Evolutionary conservation across 37 sponge, comb jelly and placozoan species (phyloP).

Genomic region (Hormiphora californensis): DNA sequence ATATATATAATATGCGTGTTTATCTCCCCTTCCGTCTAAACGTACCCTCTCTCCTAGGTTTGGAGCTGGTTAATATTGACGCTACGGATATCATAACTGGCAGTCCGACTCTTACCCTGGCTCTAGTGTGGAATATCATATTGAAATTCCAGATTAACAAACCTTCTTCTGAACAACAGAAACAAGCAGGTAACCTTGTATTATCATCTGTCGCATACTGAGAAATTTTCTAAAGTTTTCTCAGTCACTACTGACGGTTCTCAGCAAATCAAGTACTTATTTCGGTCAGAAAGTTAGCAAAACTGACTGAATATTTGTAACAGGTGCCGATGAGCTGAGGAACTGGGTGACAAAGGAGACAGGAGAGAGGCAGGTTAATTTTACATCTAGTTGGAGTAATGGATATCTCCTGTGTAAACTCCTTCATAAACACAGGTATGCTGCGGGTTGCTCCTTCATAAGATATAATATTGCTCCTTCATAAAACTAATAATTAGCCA

Average conservation of each 20-base stretch:
- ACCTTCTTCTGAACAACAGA: too few relatives aligned
- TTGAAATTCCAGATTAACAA: constrained; percentile 45
- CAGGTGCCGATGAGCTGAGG: too few relatives aligned
- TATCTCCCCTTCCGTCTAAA: too few relatives aligned
- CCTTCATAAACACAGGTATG: constrained; percentile 34
- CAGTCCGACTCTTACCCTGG: background rate
- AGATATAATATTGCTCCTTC: too few relatives aligned
- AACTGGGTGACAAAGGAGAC: background rate
- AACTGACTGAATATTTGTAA: too few relatives aligned
- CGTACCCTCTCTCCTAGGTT: too few relatives aligned
- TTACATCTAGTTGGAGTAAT: constrained; percentile 25
- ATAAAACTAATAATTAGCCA: too few relatives aligned
- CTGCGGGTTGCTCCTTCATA: too few relatives aligned
- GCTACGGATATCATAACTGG: constrained; percentile 25
- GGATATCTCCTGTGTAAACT: constrained; percentile 24
- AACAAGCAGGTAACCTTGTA: too few relatives aligned
- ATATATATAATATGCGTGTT: too few relatives aligned
- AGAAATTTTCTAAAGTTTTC: background rate
- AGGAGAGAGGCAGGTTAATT: background rate
- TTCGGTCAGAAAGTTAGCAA: too few relatives aligned
- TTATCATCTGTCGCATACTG: too few relatives aligned
- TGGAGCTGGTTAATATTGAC: constrained; percentile 13
- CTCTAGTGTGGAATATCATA: constrained; percentile 29
- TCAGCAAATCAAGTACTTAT: background rate
- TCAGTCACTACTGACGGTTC: background rate